Conservation (phyloP, 2,113 vertebrate species). For the Struthio camelus region DNA sequence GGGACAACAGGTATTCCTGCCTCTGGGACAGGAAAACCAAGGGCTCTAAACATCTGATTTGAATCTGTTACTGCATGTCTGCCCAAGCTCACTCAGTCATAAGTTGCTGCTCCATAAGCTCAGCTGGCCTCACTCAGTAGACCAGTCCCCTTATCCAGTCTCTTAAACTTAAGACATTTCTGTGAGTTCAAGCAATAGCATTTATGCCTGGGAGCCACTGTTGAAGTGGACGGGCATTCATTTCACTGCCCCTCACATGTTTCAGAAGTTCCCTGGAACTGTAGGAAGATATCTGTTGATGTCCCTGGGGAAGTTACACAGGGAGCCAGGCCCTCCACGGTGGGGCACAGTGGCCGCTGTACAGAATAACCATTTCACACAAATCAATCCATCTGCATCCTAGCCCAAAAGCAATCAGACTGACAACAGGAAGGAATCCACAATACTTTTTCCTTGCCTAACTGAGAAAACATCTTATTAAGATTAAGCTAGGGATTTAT, state of each 20-base stretch:
- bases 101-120: neutral
- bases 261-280: neutral
- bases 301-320: neutral
- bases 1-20: neutral
- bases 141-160: neutral
- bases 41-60: neutral
- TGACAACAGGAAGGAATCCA: neutral
- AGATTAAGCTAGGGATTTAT: neutral
- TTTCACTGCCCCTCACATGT: neutral
- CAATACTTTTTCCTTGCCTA: neutral
- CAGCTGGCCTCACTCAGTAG: neutral
- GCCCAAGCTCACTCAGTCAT: neutral
- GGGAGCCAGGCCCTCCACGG: neutral
- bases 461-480: neutral
- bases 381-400: neutral
- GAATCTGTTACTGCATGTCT: neutral
- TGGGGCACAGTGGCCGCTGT: neutral
- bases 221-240: neutral
- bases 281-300: neutral
- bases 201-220: neutral
- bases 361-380: fast-evolving
- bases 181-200: neutral
- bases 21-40: neutral
- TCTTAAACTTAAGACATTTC: neutral
- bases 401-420: neutral